Evolutionary conservation across 2,888 invertebrate species (phyloP).

Genomic region (Carabus problematicus): DNA sequence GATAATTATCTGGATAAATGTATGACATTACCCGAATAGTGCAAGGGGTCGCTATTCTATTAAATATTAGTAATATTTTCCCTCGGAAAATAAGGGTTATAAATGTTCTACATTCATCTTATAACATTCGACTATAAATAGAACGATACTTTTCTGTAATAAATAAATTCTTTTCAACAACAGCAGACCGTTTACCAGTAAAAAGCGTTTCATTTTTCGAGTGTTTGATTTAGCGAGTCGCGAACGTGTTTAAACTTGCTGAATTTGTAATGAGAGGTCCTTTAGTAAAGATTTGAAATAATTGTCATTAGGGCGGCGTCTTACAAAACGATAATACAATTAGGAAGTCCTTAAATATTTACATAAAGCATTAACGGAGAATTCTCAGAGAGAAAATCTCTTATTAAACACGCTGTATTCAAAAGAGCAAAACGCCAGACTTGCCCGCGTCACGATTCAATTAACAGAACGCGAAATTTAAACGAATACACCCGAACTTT

Average conservation of each 20-base stretch:
- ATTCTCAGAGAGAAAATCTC: constrained; percentile 24
- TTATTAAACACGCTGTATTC: constrained; percentile 23
- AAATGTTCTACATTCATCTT: too few relatives aligned
- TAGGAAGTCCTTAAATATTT: constrained; percentile 39
- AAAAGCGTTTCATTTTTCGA: neutral
- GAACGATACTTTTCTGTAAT: too few relatives aligned
- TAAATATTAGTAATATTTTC: neutral
- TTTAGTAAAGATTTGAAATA: constrained; percentile 37
- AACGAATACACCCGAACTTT: too few relatives aligned
- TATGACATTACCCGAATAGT: constrained; percentile 12
- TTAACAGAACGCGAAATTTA: too few relatives aligned
- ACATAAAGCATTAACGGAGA: constrained; percentile 35
- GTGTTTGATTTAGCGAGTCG: constrained; percentile 29
- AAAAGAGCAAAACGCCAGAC: neutral
- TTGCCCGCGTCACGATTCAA: neutral
- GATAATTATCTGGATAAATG: constrained; percentile 40
- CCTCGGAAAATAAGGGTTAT: too few relatives aligned
- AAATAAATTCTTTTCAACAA: too few relatives aligned
- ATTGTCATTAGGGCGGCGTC: constrained; percentile 38
- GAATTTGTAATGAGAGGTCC: constrained; percentile 28
- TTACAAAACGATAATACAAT: constrained; percentile 41
- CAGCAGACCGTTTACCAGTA: too few relatives aligned
- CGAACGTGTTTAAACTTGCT: constrained; percentile 11
- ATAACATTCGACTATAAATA: too few relatives aligned
- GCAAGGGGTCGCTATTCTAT: neutral